Base-by-base conservation (phyloP, 92 coral and sea anemone genomes). In the Epizoanthus stellaris region DNA sequence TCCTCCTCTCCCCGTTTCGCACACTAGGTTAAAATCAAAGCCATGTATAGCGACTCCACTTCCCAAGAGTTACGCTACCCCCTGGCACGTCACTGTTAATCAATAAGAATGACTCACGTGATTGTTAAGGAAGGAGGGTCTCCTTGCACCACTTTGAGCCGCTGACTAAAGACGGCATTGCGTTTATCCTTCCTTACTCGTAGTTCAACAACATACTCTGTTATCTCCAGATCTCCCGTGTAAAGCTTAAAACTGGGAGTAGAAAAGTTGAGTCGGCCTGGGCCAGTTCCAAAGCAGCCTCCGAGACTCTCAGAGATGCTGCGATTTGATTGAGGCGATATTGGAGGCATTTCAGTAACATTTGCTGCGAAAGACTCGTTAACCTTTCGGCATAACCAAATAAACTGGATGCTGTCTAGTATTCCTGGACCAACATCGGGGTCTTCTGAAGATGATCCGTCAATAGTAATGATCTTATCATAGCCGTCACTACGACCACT, bases 401-500 rank as follows among this genome's bases (percentile, higher is more conserved):
- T 42, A 66, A 88, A 92, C 57, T 19, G 38, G 38, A 90, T 84
- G 71, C 82, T 87, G 14, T 60, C 43, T 19, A 85, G 66, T 14
- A 67, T 56, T 58, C 89, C 89, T 16, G 80, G 86, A 4, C 63
- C 89, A 34, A 85, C 61, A 87, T 86, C 94, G 6, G 89, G 80
- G 75, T 93, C 97, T 15, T 76, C 67, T 15, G 91, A 87, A 7
- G 82, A 1, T 10, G 89, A 76, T 3, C 89, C 93, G 67, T 90
- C 59, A 5, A 90, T 54, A 20, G 43, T 67, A 64, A 82, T 69
- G 17, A 5, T 5, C 52, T 86, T 86, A 57, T 12, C 59, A 64
- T 71, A 81, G n/a, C 89, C 91, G 10, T 82, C 94, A 13, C 85
- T 91, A 47, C 94, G 89, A 34, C 69, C 72, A 84, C 56, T 45